These are phyloP conservation scores for Halcyon senegalensis DNA, from an alignment of 2,113 vertebrate genomes.

Conservation along the genomic window DNA sequence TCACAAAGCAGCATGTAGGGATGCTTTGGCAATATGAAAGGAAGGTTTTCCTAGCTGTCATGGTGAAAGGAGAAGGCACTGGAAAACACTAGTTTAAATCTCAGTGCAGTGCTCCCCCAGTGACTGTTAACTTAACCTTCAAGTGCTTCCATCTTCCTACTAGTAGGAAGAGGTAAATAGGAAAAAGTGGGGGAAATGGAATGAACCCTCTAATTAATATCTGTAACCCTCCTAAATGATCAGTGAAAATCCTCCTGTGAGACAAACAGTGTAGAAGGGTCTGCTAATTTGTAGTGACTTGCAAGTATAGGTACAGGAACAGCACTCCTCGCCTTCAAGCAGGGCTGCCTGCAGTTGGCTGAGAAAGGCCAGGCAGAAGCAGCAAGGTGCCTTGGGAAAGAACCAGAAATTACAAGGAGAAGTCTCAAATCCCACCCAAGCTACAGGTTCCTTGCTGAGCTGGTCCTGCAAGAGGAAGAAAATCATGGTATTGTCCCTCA, in stretches of 20 bases:
- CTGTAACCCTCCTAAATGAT: not conserved
- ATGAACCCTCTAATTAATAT: not conserved
- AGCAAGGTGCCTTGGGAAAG: not conserved
- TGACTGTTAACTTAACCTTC: not conserved
- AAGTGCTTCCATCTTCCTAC: not conserved
- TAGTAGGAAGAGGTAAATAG: not conserved
- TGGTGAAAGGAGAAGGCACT: not conserved
- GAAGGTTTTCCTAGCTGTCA: not conserved
- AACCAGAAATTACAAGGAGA: not conserved
- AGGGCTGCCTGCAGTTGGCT: not conserved
- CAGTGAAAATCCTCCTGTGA: not conserved
- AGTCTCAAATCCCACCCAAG: not conserved
- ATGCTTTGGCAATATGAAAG: not conserved
- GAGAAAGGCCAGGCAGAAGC: not conserved
- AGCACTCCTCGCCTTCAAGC: not conserved
- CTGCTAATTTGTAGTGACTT: not conserved
- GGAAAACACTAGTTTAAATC: not conserved
- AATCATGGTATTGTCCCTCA: not conserved
- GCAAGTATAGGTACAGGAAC: not conserved
- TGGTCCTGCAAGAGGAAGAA: not conserved
- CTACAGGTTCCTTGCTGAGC: not conserved
- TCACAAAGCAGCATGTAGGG: not conserved
- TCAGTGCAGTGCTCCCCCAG: not conserved
- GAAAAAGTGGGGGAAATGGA: accelerated
- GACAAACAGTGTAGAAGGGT: not conserved